Evolutionary conservation across 2,113 vertebrate genomes (phyloP).

Genomic region (Bos indicus): DNA sequence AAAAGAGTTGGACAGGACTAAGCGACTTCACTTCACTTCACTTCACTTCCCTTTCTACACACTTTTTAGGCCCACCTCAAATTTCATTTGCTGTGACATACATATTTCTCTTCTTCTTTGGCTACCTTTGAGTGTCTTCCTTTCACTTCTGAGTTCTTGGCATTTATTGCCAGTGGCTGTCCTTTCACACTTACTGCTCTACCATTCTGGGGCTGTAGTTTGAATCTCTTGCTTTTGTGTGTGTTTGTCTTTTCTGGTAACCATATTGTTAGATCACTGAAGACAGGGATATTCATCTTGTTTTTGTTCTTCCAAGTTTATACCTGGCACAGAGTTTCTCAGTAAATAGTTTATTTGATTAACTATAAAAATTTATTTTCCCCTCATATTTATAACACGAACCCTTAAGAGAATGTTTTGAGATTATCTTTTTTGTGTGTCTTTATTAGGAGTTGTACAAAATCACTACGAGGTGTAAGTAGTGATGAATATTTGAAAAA

Average conservation of each 20-base stretch:
- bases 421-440: neutral
- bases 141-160: neutral
- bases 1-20: too few species aligned
- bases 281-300: neutral
- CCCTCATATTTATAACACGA: neutral
- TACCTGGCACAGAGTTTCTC: neutral
- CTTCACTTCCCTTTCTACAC: neutral
- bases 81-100: neutral
- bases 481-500: neutral
- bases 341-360: slow-evolving; percentile 25
- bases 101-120: neutral
- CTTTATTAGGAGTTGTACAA: neutral
- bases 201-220: neutral
- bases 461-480: neutral
- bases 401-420: neutral
- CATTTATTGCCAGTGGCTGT: neutral
- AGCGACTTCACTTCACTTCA: too few species aligned
- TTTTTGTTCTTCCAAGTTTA: neutral
- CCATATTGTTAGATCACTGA: neutral
- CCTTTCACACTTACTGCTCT: neutral
- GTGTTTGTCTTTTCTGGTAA: neutral
- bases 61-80: neutral
- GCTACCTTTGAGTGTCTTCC: neutral
- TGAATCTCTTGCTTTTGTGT: neutral
- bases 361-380: neutral